Percentiles rank a stretch among this genome's conserved stretches.
Evolutionary conservation across 2,113 vertebrate species (phyloP).

Genomic region (Clarias gariepinus): DNA sequence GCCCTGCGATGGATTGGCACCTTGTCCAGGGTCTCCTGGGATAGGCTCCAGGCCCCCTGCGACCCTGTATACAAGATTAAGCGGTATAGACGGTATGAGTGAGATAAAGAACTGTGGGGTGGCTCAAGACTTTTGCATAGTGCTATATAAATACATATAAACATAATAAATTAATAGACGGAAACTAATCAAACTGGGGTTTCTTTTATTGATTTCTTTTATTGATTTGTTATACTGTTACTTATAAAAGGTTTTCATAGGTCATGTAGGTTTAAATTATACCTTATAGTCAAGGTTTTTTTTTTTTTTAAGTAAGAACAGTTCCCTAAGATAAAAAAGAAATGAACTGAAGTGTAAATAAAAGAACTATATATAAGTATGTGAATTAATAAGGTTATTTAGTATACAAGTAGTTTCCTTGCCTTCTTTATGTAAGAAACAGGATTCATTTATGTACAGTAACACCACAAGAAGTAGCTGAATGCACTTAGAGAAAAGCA

Average conservation of each 20-base stretch:
- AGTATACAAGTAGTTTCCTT: background rate
- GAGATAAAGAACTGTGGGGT: too few species aligned
- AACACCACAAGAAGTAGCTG: background rate
- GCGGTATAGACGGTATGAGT: too few species aligned
- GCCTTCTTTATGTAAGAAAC: background rate
- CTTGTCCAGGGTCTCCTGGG: too few species aligned
- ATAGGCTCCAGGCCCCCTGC: too few species aligned
- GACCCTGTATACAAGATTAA: too few species aligned
- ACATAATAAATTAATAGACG: background rate
- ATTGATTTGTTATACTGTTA: background rate
- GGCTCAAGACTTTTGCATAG: too few species aligned
- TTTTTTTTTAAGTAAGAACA: background rate
- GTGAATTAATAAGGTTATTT: background rate
- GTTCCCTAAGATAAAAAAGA: background rate
- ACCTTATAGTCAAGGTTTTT: background rate
- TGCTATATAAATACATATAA: background rate
- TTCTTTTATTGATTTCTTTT: background rate
- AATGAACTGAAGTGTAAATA: background rate
- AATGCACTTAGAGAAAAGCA: background rate
- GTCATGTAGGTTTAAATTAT: too few species aligned
- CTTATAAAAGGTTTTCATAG: background rate
- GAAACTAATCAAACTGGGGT: background rate
- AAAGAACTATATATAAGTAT: too few species aligned
- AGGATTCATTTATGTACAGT: background rate
- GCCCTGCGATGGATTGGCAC: too few species aligned